These are phyloP conservation scores for Erythrocercus mccallii DNA, from an alignment of 2,113 vertebrate genomes.

Conservation along the genomic window DNA sequence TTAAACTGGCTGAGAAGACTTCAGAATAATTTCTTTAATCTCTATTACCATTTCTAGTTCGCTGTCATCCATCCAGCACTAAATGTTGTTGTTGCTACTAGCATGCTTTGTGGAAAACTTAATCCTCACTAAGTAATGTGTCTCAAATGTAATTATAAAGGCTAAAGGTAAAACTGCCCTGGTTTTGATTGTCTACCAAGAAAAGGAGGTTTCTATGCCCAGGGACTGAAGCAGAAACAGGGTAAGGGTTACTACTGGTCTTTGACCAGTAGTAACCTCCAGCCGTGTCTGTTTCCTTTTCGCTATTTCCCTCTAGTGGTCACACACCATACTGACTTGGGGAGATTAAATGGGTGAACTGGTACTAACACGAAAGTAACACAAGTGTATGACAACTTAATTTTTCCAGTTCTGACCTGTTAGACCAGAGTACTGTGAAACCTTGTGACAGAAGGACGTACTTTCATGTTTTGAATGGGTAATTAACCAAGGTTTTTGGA, in stretches of 20 bases:
- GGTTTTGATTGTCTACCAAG: not conserved
- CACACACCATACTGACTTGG: not conserved
- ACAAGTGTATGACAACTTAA: not conserved
- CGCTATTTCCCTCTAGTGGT: constrained; percentile 65
- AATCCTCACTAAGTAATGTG: not conserved
- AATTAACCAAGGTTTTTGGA: not conserved
- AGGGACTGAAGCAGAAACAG: not conserved
- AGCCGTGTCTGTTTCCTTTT: not conserved
- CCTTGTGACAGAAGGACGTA: not conserved
- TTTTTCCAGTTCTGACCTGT: not conserved
- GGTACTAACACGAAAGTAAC: not conserved
- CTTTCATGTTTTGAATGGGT: not conserved
- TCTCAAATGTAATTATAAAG: constrained; percentile 43
- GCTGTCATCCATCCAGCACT: not conserved
- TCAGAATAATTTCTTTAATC: not conserved
- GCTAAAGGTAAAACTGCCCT: constrained; percentile 23
- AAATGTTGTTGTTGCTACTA: not conserved
- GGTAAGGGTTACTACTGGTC: constrained; percentile 68
- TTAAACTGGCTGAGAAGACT: not conserved
- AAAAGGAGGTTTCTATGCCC: not conserved
- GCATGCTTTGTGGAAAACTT: not conserved
- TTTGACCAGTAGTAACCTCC: constrained; percentile 79
- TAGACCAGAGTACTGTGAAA: not conserved
- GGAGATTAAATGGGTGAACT: no score
- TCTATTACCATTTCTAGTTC: not conserved